Conservation (phyloP, 2,888 invertebrate species). For the Mimumesa dahlbomi region DNA sequence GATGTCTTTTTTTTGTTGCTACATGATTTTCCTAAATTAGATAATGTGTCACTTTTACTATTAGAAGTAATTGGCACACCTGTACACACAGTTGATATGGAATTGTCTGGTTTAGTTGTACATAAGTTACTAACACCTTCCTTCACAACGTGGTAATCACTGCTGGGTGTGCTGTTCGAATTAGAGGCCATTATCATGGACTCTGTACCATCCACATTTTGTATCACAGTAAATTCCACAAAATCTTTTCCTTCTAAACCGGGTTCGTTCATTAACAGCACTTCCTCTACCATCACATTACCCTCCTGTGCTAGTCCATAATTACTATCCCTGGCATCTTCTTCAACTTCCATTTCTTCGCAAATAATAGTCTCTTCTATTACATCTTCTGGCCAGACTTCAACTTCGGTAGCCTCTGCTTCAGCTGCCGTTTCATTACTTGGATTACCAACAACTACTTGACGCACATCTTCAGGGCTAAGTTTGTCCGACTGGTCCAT, state of each 20-base stretch:
- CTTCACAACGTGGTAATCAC: slow-evolving; percentile 43
- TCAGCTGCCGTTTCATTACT: slow-evolving; percentile 49
- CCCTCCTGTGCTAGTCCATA: slow-evolving; percentile 62
- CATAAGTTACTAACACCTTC: slow-evolving; percentile 62
- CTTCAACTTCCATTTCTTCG: slow-evolving; percentile 78
- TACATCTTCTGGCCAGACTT: slow-evolving; percentile 74
- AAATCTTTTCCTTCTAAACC: slow-evolving; percentile 63
- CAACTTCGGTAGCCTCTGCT: slow-evolving; percentile 43
- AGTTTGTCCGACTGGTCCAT: slow-evolving; percentile 56
- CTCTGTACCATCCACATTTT: slow-evolving; percentile 68
- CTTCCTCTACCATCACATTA: slow-evolving; percentile 68
- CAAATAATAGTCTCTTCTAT: slow-evolving; percentile 79
- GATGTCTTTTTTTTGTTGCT: slow-evolving; percentile 21
- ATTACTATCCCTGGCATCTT: slow-evolving; percentile 41
- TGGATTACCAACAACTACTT: slow-evolving; percentile 63
- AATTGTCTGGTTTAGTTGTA: slow-evolving; percentile 50
- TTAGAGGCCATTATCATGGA: slow-evolving; percentile 67
- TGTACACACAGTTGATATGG: slow-evolving; percentile 31
- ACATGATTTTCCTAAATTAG: slow-evolving; percentile 32
- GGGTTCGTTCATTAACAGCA: slow-evolving; percentile 66
- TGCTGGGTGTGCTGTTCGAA: slow-evolving; percentile 34
- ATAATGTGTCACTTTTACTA: slow-evolving; percentile 33
- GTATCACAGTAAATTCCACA: slow-evolving; percentile 73
- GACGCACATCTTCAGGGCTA: slow-evolving; percentile 63
- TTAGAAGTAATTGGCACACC: slow-evolving; percentile 39